These are phyloP conservation scores for Drosophila ficusphila DNA, from an alignment of 1,140 invertebrate species.

Conservation along the genomic window DNA sequence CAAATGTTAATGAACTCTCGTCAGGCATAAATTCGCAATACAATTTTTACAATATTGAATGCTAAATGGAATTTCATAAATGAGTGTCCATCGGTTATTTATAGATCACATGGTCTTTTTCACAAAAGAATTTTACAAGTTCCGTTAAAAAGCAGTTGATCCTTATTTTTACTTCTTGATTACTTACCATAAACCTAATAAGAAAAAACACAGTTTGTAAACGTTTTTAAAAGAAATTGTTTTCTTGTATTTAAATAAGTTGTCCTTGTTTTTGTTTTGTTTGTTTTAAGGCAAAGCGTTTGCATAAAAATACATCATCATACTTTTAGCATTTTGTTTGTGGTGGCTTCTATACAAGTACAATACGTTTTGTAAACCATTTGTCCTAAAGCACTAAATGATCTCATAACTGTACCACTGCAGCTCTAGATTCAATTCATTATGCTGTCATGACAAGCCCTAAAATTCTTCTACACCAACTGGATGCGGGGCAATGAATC, in stretches of 20 bases:
- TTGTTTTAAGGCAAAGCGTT: slow-evolving; percentile 79
- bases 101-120: neutral
- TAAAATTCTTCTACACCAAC: slow-evolving; percentile 10
- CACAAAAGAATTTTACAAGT: neutral
- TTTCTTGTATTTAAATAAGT: slow-evolving; percentile 61
- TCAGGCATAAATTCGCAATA: slow-evolving; percentile 51
- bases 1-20: slow-evolving; percentile 72
- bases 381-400: slow-evolving; percentile 49
- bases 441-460: slow-evolving; percentile 19
- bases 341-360: slow-evolving; percentile 46
- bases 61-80: slow-evolving; percentile 21
- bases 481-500: neutral
- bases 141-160: too few relatives aligned
- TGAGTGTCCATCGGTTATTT: slow-evolving; percentile 26
- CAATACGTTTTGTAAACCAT: slow-evolving; percentile 66
- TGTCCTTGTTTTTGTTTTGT: slow-evolving; percentile 17
- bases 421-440: slow-evolving; percentile 28
- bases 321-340: slow-evolving; percentile 42
- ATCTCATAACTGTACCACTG: slow-evolving; percentile 31
- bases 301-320: slow-evolving; percentile 79
- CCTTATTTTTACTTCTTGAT: too few relatives aligned
- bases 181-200: neutral
- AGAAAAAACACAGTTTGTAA: slow-evolving; percentile 6
- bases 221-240: slow-evolving; percentile 48
- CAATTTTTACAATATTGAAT: slow-evolving; percentile 44